Evolutionary conservation across 1,140 invertebrate genomes (phyloP).

Genomic region (Drosophila ananassae): DNA sequence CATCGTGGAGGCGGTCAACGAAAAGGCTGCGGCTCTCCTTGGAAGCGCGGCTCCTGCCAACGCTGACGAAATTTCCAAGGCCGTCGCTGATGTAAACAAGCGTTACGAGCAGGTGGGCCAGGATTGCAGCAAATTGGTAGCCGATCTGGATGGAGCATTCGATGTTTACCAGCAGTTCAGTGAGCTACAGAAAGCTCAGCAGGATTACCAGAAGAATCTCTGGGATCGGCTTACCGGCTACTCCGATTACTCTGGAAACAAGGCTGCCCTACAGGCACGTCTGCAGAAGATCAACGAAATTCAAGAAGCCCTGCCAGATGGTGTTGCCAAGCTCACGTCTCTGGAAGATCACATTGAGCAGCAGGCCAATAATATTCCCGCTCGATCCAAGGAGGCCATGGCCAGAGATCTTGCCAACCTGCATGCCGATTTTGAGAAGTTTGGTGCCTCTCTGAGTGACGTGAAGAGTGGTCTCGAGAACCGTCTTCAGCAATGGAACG

Average conservation of each 20-base stretch:
- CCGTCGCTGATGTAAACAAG: slow-evolving; percentile 88
- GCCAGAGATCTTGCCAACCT: slow-evolving; percentile 91
- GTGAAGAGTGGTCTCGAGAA: slow-evolving; percentile 92
- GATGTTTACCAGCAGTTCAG: slow-evolving; percentile 93
- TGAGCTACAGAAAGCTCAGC: slow-evolving; percentile 92
- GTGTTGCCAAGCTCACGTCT: slow-evolving; percentile 89
- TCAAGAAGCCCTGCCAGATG: slow-evolving; percentile 90
- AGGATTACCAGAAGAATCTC: slow-evolving; percentile 94
- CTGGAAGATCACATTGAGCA: slow-evolving; percentile 89
- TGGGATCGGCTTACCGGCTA: slow-evolving; percentile 92
- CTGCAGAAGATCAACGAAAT: slow-evolving; percentile 91
- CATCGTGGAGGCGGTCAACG: slow-evolving; percentile 93
- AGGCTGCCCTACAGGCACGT: slow-evolving; percentile 89
- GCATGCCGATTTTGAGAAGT: slow-evolving; percentile 92
- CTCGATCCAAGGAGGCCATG: slow-evolving; percentile 91
- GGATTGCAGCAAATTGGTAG: slow-evolving; percentile 87
- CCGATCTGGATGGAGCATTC: slow-evolving; percentile 89
- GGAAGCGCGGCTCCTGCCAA: slow-evolving; percentile 86
- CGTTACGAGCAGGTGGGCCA: slow-evolving; percentile 90
- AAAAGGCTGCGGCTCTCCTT: slow-evolving; percentile 88
- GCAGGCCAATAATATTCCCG: slow-evolving; percentile 88
- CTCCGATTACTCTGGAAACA: slow-evolving; percentile 93
- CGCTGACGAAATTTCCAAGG: slow-evolving; percentile 87
- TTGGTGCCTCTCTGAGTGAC: slow-evolving; percentile 90
- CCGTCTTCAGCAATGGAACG: slow-evolving; percentile 94